Evolutionary conservation across 2,113 vertebrate genomes (phyloP), one percentile per base, ranked within the genome.

Genomic region (Upupa epops): DNA sequence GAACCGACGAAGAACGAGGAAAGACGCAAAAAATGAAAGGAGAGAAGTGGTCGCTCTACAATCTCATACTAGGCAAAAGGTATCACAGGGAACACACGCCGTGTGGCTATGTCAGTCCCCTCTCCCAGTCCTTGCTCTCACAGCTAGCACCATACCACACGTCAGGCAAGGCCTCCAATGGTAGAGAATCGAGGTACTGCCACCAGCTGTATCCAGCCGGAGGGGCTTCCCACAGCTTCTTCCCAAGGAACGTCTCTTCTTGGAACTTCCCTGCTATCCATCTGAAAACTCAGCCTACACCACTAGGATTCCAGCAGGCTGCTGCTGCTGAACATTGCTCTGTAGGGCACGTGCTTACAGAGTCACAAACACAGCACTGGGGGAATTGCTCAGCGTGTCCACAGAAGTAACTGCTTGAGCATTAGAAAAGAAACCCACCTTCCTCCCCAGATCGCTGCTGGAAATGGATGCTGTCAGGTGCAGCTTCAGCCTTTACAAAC

Each of bases 401-500:
- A 21, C 56, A n/a, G 20, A 1, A 51, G 34, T 13, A 37, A 52
- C 46, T 48, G 20, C 4, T 2, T 6, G 8, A 82, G 77, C 24
- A 7, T 4, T 5, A 26, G 18, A n/a, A 46, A 52, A 32, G 68
- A 48, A 69, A 46, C 7, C 34, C 5, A 22, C 16, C 40, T 32
- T 68, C 37, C 36, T 25, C 48, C 4, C n/a, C 17, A 11, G 6
- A 21, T 4, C 65, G 8, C 3, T 21, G 73, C 63, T 51, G 52
- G 88, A 96, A 96, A 97, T 94, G 49, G 97, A 85, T 95, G 95
- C 1, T 29, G 51, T 45, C 93, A 93, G 95, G 88, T 91, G 94
- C 42, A 75, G 80, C 89, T 9, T 58, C 88, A 74, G 92, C 95
- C 86, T 19, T 87, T 71, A 96, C 96, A 97, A 98, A 98, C 98